Percentiles rank a stretch among this genome's conserved stretches.
Evolutionary conservation across 2,888 invertebrate genomes (phyloP).

Genomic region (Cabera pusaria): DNA sequence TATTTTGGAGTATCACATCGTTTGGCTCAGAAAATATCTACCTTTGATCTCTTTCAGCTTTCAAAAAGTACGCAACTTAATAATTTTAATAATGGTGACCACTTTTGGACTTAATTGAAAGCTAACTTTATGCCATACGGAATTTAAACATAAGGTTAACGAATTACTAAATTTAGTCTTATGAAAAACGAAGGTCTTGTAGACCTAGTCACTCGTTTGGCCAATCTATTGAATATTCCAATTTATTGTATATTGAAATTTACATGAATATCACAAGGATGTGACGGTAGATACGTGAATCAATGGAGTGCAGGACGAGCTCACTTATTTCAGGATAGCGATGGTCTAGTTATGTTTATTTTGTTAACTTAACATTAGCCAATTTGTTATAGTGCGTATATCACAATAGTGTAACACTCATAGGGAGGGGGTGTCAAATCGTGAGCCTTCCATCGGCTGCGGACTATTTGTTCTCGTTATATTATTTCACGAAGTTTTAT

Average conservation of each 20-base stretch:
- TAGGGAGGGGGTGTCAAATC: conserved; percentile 83
- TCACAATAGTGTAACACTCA: conserved; percentile 80
- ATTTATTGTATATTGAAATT: conserved; percentile 80
- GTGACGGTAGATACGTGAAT: conserved; percentile 71
- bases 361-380: conserved; percentile 80
- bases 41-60: conserved; percentile 83
- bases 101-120: conserved; percentile 80
- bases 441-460: conserved; percentile 65
- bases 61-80: conserved; percentile 82
- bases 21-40: conserved; percentile 83
- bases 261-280: conserved; percentile 68
- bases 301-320: conserved; percentile 82
- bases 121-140: conserved; percentile 83
- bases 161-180: conserved; percentile 83
- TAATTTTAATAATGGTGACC: conserved; percentile 74
- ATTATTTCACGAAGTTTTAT: conserved; percentile 79
- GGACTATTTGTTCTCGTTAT: conserved; percentile 74
- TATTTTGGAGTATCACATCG: conserved; percentile 83
- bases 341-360: conserved; percentile 82
- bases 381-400: conserved; percentile 83
- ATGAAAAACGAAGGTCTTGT: conserved; percentile 76
- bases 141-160: conserved; percentile 83
- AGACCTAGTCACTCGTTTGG: conserved; percentile 82
- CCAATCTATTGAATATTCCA: conserved; percentile 83
- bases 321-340: conserved; percentile 78